Base-by-base conservation (phyloP, 2,113 vertebrate species). In the Varanus salvator region DNA sequence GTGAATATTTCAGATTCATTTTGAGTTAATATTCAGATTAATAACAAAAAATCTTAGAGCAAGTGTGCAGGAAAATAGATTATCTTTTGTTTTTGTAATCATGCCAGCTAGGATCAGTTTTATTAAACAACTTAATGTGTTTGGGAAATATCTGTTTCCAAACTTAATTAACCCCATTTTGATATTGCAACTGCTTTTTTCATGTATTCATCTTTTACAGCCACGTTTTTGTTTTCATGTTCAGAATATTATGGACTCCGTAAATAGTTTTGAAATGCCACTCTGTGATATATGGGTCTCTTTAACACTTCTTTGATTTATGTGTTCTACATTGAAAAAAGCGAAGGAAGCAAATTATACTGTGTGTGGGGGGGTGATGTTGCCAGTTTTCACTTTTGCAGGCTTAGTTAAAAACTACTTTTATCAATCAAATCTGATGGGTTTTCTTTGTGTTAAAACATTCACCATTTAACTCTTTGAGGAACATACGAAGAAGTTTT, bases 231-330 rank as follows among this genome's bases (percentile, higher is more conserved):
- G 91, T 94, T 93, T 64, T 92, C 94, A 93, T 95, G 94, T 94
- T 91, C 91, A 94, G 95, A 96, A 96, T 96, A 95, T 95, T 96
- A 97, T 92, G 93, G 94, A 95, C 95, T 97, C 95, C 89, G 96
- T 97, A 97, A 97, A 97, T 96, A 96, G 96, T 97, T 97, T 94
- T 95, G 97, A 97, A 97, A 97, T 97, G 97, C 96, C 97, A 97
- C 72, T 90, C 94, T 93, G 95, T 98, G 97, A 98, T 98, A 88
- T 97, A 97, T 97, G 97, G 95, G 92, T 76, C 96, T 97, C 95
- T 96, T 97, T 97, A 98, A 95, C 97, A 97, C 96, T 97, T 96
- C 95, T 96, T 96, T 98, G 98, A 98, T 98, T 98, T 98, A 98
- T 98, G 97, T 96, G 96, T 93, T 91, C 95, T 89, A 91, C 93